Percentiles rank a stretch among this genome's conserved stretches.
phyloP scores from a whole-genome alignment of 2,113 vertebrate genomes.

The Leptobrachium leishanense region DNA sequence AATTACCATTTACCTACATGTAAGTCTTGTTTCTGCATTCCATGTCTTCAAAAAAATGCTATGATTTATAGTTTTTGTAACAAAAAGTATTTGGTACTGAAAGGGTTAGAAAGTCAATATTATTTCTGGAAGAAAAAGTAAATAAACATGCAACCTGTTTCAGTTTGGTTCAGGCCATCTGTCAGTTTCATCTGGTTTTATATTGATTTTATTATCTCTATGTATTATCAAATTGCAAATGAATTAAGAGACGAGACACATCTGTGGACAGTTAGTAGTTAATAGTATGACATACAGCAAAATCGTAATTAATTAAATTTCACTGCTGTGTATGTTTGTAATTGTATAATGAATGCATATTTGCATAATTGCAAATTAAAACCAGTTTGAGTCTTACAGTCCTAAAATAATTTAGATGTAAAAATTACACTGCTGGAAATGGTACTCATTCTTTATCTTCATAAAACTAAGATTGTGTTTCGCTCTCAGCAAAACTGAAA shows the following conservation, averaged over 20 bases:
- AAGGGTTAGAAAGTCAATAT: constrained; percentile 5
- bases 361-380: constrained; percentile 65
- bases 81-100: too few species aligned
- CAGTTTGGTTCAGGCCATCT: constrained; percentile 68
- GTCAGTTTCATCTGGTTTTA: constrained; percentile 68
- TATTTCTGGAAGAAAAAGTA: constrained; percentile 25
- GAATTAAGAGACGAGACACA: constrained; percentile 56
- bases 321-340: constrained; percentile 60
- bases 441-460: not conserved
- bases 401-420: constrained; percentile 53
- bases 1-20: too few species aligned
- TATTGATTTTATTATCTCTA: constrained; percentile 62
- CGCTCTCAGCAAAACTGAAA: too few species aligned
- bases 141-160: constrained; percentile 43
- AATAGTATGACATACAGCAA: constrained; percentile 55
- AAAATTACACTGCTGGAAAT: not conserved
- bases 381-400: constrained; percentile 61
- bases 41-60: too few species aligned
- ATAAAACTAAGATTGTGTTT: not conserved
- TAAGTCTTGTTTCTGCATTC: too few species aligned
- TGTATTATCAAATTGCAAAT: constrained; percentile 63
- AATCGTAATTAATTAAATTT: constrained; percentile 68
- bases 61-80: too few species aligned
- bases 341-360: constrained; percentile 66
- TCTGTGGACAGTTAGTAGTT: constrained; percentile 56